These are phyloP conservation scores for Catalaphyllia jardinei DNA, from an alignment of 64 coral and sea anemone genomes.

Conservation along the genomic window DNA sequence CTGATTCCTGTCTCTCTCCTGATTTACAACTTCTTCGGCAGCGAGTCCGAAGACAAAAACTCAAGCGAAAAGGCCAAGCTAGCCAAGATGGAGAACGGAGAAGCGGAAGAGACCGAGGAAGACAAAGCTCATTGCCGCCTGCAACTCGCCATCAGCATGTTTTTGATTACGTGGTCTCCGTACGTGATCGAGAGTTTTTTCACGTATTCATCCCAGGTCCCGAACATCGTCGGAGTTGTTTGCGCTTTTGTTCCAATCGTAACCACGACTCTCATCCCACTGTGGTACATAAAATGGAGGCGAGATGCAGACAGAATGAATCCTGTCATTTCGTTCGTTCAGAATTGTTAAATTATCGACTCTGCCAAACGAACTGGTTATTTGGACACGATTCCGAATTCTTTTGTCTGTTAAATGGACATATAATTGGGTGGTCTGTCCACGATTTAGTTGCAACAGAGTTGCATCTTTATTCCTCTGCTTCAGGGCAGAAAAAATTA, in stretches of 20 bases:
- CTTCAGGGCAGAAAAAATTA: too few species aligned
- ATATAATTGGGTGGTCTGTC: too few species aligned
- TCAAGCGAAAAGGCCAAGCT: slow-evolving; percentile 45
- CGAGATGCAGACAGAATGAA: slow-evolving; percentile 34
- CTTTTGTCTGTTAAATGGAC: too few species aligned
- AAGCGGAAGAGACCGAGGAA: slow-evolving; percentile 28
- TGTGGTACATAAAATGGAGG: slow-evolving; percentile 82
- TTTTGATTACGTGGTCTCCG: slow-evolving; percentile 86
- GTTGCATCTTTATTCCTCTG: too few species aligned
- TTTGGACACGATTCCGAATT: neutral
- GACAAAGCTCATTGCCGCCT: slow-evolving; percentile 59
- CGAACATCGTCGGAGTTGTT: slow-evolving; percentile 80
- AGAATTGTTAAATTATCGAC: neutral
- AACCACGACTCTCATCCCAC: slow-evolving; percentile 88
- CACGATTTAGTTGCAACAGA: too few species aligned
- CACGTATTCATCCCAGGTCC: slow-evolving; percentile 56
- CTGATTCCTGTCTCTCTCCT: slow-evolving; percentile 87
- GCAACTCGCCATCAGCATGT: slow-evolving; percentile 74
- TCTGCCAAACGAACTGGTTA: neutral
- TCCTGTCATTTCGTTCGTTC: neutral
- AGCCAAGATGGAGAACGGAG: slow-evolving; percentile 31
- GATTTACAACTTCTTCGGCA: slow-evolving; percentile 79
- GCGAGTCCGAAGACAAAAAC: slow-evolving; percentile 27
- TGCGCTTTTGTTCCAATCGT: slow-evolving; percentile 92
- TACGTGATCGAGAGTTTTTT: slow-evolving; percentile 97